Percentiles rank a stretch among this genome's conserved stretches.
These are phyloP conservation scores for Nematopogon swammerdamellus DNA, from an alignment of 2,888 invertebrate genomes.

Conservation along the genomic window DNA sequence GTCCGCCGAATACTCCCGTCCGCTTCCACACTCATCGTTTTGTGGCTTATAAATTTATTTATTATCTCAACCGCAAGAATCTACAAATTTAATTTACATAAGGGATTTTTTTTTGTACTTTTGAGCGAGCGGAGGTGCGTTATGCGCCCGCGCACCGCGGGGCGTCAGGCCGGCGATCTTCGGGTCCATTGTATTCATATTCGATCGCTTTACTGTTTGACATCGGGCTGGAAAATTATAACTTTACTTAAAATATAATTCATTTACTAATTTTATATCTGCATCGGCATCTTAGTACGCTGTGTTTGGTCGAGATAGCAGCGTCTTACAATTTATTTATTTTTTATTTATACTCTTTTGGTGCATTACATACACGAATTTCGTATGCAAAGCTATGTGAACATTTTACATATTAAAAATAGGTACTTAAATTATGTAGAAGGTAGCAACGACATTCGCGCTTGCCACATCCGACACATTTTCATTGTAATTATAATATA, in stretches of 20 bases:
- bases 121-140: slow-evolving; percentile 31
- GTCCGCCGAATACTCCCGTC: neutral
- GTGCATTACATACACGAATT: too few species aligned
- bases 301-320: neutral
- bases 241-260: slow-evolving; percentile 39
- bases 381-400: too few species aligned
- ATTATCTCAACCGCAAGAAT: slow-evolving; percentile 11
- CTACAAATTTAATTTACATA: slow-evolving; percentile 50
- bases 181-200: slow-evolving; percentile 41
- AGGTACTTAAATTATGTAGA: too few species aligned
- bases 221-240: slow-evolving; percentile 43
- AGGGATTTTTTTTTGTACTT: slow-evolving; percentile 36
- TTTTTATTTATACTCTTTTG: too few species aligned
- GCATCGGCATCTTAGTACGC: neutral
- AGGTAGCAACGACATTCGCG: too few species aligned
- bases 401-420: too few species aligned
- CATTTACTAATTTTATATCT: slow-evolving; percentile 28
- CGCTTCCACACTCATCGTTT: neutral
- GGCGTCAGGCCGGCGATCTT: slow-evolving; percentile 28
- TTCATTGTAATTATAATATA: too few species aligned
- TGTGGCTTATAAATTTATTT: neutral
- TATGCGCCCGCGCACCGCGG: slow-evolving; percentile 37
- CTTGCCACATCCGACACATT: too few species aligned
- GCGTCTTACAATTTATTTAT: neutral
- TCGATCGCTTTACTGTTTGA: slow-evolving; percentile 40